Base-by-base conservation (phyloP, 2,888 invertebrate genomes). In the Aspidiotus rigidus region DNA sequence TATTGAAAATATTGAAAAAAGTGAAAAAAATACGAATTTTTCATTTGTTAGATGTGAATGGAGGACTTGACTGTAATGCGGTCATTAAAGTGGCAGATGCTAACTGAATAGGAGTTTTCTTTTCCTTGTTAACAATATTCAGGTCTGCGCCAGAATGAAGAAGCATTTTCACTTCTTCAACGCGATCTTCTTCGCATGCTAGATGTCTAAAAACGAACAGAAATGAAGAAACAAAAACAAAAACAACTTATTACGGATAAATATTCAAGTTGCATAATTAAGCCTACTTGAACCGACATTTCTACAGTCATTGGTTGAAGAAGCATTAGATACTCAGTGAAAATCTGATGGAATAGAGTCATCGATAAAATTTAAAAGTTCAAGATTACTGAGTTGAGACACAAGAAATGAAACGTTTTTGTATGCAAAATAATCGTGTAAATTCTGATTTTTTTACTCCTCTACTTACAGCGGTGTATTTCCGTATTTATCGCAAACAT, bases 151-250 rank as follows among this genome's bases (percentile, higher is more conserved):
- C 89, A 74, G 84, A 80, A 72, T 83, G 79, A 0, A 86, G 82
- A 70, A 91, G 79, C 73, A 87, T 77, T 74, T 83, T 80, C 8
- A 87, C 86, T 73, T 83, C 85, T 71, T 85, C 83, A 73, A 83
- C 81, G 72, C 88, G 81, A 74, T 87, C 85, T 78, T 91, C 91
- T 78, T 91, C 90, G 79, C 90, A 90, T 5, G 90, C 88, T 72
- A 90, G 81, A 79, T 91, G 90, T 71, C 85, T 85, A 78, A 66
- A 80, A 80, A 10, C 71, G 69, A 60, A n/a, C 69, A 59, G n/a
- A n/a, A n/a, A n/a, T n/a, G n/a, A n/a, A n/a, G n/a, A n/a, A n/a
- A n/a, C n/a, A 28, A 28, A 28, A 28, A 28, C 1, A 28, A 28
- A 28, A 28, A 1, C 28, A 5, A 28, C 1, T 28, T 28, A 28